These are phyloP conservation scores for Pissodes strobi DNA, from an alignment of 1,140 invertebrate species.

Conservation along the genomic window DNA sequence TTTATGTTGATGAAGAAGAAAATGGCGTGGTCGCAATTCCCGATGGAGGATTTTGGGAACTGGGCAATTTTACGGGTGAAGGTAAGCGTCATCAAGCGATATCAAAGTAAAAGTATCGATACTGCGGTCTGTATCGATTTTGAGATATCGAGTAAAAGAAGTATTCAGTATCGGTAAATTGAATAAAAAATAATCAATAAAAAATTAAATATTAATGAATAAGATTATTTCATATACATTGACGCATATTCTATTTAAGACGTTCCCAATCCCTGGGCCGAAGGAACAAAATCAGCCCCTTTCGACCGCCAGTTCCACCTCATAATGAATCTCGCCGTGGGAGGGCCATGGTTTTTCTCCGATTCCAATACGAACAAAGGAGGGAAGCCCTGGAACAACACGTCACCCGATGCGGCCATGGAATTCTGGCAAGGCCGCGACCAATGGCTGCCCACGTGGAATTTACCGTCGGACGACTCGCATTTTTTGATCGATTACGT, in stretches of 20 bases:
- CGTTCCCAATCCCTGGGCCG: slow-evolving; percentile 53
- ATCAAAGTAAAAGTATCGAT: too few species aligned
- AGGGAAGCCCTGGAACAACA: slow-evolving; percentile 59
- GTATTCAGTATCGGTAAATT: too few species aligned
- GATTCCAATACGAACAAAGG: slow-evolving; percentile 51
- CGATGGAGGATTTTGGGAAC: slow-evolving; percentile 39
- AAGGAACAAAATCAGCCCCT: slow-evolving; percentile 57
- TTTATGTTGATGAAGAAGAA: slow-evolving; percentile 38
- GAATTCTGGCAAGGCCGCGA: slow-evolving; percentile 59
- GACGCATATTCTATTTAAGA: too few species aligned
- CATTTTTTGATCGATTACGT: slow-evolving; percentile 66
- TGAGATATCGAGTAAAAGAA: too few species aligned
- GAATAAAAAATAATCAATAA: too few species aligned
- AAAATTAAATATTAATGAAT: too few species aligned
- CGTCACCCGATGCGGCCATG: slow-evolving; percentile 40
- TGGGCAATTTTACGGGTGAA: slow-evolving; percentile 25
- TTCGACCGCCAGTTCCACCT: slow-evolving; percentile 69
- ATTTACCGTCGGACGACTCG: slow-evolving; percentile 50
- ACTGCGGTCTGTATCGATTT: too few species aligned
- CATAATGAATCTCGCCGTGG: slow-evolving; percentile 60
- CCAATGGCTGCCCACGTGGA: slow-evolving; percentile 62
- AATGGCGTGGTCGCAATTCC: slow-evolving; percentile 31
- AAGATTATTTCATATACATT: too few species aligned
- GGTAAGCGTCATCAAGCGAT: too few species aligned
- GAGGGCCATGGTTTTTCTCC: slow-evolving; percentile 57